Percentiles rank a stretch among this genome's conserved stretches.
These are phyloP conservation scores for Zaprionus gabonicus DNA, from an alignment of 1,140 invertebrate genomes.

Conservation along the genomic window DNA sequence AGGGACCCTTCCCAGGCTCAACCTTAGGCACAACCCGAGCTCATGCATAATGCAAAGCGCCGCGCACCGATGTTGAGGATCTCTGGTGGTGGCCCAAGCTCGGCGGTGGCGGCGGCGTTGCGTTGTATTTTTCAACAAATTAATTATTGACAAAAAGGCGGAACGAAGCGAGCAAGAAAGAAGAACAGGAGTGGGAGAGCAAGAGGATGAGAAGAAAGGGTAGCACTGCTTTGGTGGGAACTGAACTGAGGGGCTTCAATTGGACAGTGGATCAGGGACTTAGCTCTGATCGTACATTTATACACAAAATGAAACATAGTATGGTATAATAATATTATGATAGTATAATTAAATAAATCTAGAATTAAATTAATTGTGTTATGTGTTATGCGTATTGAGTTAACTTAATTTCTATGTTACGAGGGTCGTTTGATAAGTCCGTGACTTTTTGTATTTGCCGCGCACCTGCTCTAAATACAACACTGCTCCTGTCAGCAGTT, in stretches of 20 bases:
- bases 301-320: too few relatives aligned
- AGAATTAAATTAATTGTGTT: too few relatives aligned
- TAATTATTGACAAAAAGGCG: constrained; percentile 79
- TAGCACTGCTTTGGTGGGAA: constrained; percentile 6
- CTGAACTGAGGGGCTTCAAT: not conserved
- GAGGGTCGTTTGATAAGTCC: too few relatives aligned
- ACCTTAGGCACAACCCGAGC: constrained; percentile 20
- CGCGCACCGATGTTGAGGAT: constrained; percentile 24
- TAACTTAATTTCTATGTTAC: too few relatives aligned
- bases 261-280: not conserved
- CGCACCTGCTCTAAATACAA: too few relatives aligned
- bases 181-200: constrained; percentile 12
- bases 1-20: constrained; percentile 3
- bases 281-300: too few relatives aligned
- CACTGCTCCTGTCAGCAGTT: too few relatives aligned
- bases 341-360: too few relatives aligned
- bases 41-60: constrained; percentile 77
- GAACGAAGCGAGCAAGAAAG: constrained; percentile 49
- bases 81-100: constrained; percentile 61
- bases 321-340: too few relatives aligned
- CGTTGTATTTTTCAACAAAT: constrained; percentile 80
- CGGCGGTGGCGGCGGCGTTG: constrained; percentile 39
- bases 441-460: too few relatives aligned
- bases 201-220: not conserved
- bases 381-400: too few relatives aligned